A percentile compares a stretch with the other conserved stretches of the same genome.
Evolutionary conservation across 1,140 invertebrate species (phyloP).

Genomic region (Galleria mellonella): DNA sequence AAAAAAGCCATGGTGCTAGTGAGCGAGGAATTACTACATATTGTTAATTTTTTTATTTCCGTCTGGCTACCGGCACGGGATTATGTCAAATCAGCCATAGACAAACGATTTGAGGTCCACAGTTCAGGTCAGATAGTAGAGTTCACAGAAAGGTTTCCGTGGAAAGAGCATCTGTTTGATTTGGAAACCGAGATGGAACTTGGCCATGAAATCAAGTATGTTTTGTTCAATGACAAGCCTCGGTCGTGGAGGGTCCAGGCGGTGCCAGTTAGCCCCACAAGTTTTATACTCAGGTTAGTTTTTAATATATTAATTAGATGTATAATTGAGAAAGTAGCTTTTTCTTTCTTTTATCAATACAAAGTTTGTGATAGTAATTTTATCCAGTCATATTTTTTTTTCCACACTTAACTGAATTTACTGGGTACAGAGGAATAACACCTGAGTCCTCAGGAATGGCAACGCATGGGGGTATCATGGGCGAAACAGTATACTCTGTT

Average conservation of each 20-base stretch:
- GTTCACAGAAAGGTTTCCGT: constrained; percentile 83
- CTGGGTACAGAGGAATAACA: no score
- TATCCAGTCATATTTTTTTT: no score
- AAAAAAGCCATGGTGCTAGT: constrained; percentile 86
- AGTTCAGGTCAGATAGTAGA: constrained; percentile 86
- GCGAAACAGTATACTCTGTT: no score
- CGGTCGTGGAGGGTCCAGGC: constrained; percentile 86
- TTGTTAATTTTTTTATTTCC: constrained; percentile 80
- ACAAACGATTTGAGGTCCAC: constrained; percentile 79
- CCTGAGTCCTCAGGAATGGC: no score
- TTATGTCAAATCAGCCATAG: constrained; percentile 82
- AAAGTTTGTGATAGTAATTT: no score
- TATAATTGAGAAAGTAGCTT: no score
- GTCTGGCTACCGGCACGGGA: constrained; percentile 90
- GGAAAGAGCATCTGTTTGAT: constrained; percentile 91
- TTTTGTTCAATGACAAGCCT: constrained; percentile 80
- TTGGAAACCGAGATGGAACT: constrained; percentile 86
- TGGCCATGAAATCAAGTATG: constrained; percentile 82
- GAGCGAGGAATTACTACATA: constrained; percentile 87
- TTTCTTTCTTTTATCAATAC: no score
- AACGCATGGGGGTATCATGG: no score
- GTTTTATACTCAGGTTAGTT: constrained; percentile 86
- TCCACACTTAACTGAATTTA: no score
- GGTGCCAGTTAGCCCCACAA: constrained; percentile 82
- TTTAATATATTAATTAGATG: no score